phyloP scores from a whole-genome alignment of 2,113 vertebrate species.

The Pomatorhinus ruficollis region DNA sequence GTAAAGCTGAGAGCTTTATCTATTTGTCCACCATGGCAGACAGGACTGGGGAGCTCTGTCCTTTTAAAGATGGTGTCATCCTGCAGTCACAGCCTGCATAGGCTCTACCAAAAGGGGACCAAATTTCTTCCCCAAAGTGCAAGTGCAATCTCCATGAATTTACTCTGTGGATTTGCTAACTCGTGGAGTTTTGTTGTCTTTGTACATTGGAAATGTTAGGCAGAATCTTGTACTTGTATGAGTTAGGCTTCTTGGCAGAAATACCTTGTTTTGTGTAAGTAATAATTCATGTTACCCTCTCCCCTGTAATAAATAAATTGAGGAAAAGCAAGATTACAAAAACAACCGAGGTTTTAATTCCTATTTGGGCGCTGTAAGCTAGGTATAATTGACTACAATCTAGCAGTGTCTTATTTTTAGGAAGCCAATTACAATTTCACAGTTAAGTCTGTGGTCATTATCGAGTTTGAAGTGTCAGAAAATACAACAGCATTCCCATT shows the following conservation, averaged over 20 bases:
- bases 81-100: neutral
- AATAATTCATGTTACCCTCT: neutral
- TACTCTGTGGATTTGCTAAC: neutral
- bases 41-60: neutral
- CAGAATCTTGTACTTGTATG: neutral
- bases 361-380: neutral
- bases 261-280: neutral
- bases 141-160: neutral
- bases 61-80: neutral
- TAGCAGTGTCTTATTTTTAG: conserved; percentile 18
- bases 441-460: neutral
- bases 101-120: neutral
- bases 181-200: neutral
- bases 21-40: neutral
- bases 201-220: neutral
- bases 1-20: neutral
- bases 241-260: neutral
- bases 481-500: neutral
- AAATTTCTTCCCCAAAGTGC: neutral
- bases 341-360: neutral
- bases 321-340: neutral
- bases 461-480: neutral
- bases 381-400: neutral
- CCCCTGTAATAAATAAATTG: neutral
- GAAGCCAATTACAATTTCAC: conserved; percentile 8